phyloP scores from a whole-genome alignment of 2,113 vertebrate species.

The Bos indicus region DNA sequence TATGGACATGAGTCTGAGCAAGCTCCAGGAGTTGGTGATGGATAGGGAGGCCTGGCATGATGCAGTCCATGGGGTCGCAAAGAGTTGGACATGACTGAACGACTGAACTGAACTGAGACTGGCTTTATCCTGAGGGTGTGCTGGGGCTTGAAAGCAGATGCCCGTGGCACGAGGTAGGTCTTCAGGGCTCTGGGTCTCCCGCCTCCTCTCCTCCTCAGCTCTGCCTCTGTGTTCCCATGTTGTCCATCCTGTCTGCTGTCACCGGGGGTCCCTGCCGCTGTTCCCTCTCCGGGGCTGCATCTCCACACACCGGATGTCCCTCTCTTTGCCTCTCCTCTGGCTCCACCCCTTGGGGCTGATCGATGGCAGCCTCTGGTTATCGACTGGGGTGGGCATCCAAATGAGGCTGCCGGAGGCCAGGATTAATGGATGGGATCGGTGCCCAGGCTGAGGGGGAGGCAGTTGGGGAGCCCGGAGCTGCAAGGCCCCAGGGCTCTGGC shows the following conservation, averaged over 20 bases:
- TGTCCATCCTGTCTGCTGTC: neutral
- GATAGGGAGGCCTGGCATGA: neutral
- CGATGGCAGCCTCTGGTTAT: slow-evolving; percentile 78
- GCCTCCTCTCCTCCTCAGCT: neutral
- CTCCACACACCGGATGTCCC: neutral
- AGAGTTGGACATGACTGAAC: rapidly evolving
- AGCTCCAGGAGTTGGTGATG: neutral
- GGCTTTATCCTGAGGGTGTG: neutral
- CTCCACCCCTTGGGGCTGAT: slow-evolving; percentile 71
- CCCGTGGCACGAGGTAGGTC: neutral
- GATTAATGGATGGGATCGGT: slow-evolving; percentile 77
- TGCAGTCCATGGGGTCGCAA: neutral
- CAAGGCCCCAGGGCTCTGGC: neutral
- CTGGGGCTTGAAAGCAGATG: neutral
- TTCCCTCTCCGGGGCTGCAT: neutral
- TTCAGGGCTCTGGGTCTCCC: neutral
- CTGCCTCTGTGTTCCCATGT: neutral
- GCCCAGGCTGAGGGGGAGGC: slow-evolving; percentile 74
- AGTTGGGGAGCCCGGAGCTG: slow-evolving; percentile 68
- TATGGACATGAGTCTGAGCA: neutral
- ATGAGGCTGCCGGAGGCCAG: slow-evolving; percentile 63
- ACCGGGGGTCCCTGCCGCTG: neutral
- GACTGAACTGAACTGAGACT: neutral
- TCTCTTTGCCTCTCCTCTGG: neutral
- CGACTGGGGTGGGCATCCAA: slow-evolving; percentile 71